These are phyloP conservation scores for Drosophila maculinotata DNA, from an alignment of 2,888 invertebrate species.

Conservation along the genomic window DNA sequence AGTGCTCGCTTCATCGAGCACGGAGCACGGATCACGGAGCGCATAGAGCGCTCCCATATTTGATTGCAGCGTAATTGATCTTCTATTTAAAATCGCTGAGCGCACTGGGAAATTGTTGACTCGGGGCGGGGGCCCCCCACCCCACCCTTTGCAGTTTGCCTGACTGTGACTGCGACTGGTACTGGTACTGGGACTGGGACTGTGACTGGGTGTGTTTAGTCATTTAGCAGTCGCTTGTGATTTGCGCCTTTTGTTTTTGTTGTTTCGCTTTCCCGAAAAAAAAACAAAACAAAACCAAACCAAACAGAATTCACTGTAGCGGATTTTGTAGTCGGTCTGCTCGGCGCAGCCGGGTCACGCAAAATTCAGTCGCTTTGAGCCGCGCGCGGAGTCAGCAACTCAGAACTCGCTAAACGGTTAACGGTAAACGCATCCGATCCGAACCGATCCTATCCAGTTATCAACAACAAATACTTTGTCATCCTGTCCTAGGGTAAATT, in stretches of 20 bases:
- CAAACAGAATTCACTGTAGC: constrained; percentile 24
- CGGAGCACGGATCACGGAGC: constrained; percentile 61
- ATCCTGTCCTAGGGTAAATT: constrained; percentile 45
- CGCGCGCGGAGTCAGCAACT: constrained; percentile 82
- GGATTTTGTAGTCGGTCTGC: constrained; percentile 73
- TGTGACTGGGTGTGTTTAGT: constrained; percentile 67
- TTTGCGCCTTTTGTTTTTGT: constrained; percentile 67
- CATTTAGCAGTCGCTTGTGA: constrained; percentile 64
- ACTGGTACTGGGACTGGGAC: constrained; percentile 58
- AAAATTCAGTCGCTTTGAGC: constrained; percentile 82
- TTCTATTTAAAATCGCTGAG: constrained; percentile 69
- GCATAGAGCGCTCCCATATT: constrained; percentile 60
- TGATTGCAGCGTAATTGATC: constrained; percentile 76
- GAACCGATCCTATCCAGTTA: constrained; percentile 4
- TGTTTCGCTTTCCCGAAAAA: constrained; percentile 54
- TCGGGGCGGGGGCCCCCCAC: too few relatives aligned
- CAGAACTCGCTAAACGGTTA: constrained; percentile 49
- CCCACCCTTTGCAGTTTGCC: constrained; percentile 12
- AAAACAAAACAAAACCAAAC: constrained; percentile 25
- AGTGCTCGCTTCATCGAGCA: constrained; percentile 70
- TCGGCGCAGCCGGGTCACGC: constrained; percentile 74
- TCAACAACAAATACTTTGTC: constrained; percentile 2
- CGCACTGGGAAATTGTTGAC: constrained; percentile 21
- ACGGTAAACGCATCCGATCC: constrained; percentile 7
- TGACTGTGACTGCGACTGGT: constrained; percentile 57